Evolutionary conservation across 2,113 vertebrate genomes (phyloP), one percentile per base, ranked within the genome.

Genomic region (Hypomesus transpacificus): DNA sequence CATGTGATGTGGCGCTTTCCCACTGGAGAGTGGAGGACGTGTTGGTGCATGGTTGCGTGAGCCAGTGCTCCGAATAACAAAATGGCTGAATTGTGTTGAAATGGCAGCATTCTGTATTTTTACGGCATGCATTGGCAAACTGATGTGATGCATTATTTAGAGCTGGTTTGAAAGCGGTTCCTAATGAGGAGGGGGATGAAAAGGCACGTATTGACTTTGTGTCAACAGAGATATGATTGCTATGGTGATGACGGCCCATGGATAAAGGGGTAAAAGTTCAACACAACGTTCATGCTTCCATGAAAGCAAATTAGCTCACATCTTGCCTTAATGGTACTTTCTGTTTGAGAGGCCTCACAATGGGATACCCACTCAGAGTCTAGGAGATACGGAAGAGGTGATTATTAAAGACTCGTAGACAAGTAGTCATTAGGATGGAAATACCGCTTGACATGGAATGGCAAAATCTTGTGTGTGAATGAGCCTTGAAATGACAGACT

Each of bases 251-350:
- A 82, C 70, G 72, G 71, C 57, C 31, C 18, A 64, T 6, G 8
- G 57, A 80, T 46, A 46, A 46, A 54, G 68, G 31, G 39, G 22
- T 53, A 76, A 81, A 85, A 87, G 83, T 83, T 89, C 85, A 86
- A 74, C 53, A 1, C 7, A 0, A 61, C 86, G 76, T 58, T 80
- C 54, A 71, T 69, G 63, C 75, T 81, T 69, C 75, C 56, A 51
- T 73, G 62, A 69, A 76, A 68, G 78, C 72, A 78, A 86, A 81
- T 71, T 53, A 80, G 64, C 63, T 18, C 1, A 6, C 22, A 69
- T 71, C 60, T 60, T 53, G 68, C 74, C 52, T 50, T n/a, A 75
- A 78, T 66, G 67, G 73, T 31, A 26, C 53, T 1, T 2, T n/a
- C 69, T 70, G 53, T 66, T 78, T 0, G 14, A 78, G 64, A 60